These are phyloP conservation scores for Micropoecilia bifurca DNA, from an alignment of 2,797 vertebrate species.

Conservation along the genomic window DNA sequence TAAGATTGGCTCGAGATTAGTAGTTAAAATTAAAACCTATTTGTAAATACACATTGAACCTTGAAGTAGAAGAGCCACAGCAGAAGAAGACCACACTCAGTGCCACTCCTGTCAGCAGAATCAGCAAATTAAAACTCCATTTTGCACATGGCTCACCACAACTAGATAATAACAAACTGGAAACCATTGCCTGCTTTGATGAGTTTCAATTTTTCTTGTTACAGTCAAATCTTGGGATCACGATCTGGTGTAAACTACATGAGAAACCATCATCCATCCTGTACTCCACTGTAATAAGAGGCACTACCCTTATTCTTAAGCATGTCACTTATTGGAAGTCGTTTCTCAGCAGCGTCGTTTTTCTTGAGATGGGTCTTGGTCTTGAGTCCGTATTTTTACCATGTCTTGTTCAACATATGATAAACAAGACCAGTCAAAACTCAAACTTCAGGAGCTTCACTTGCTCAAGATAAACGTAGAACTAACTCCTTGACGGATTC, in stretches of 20 bases:
- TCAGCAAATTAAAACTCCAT: neutral
- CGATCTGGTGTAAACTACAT: neutral
- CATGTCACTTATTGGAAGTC: neutral
- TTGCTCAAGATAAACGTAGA: neutral
- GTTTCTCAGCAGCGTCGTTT: neutral
- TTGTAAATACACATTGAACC: neutral
- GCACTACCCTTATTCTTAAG: neutral
- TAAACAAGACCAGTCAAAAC: neutral
- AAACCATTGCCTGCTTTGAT: neutral
- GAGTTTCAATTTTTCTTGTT: neutral
- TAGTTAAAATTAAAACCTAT: neutral
- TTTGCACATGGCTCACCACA: neutral
- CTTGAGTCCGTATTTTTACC: neutral
- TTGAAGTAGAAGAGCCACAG: neutral
- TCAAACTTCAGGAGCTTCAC: neutral
- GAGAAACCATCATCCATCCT: neutral
- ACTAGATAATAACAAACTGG: neutral
- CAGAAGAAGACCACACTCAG: neutral
- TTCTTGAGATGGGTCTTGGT: neutral
- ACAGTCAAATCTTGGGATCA: neutral
- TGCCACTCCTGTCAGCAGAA: neutral
- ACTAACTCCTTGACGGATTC: neutral
- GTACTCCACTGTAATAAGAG: neutral
- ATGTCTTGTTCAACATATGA: neutral
- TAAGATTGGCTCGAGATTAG: neutral